Percentiles rank a stretch among this genome's conserved stretches.
Evolutionary conservation across 35 echinoderm and acorn worm genomes (phyloP).

Genomic region (Apostichopus parvimensis): DNA sequence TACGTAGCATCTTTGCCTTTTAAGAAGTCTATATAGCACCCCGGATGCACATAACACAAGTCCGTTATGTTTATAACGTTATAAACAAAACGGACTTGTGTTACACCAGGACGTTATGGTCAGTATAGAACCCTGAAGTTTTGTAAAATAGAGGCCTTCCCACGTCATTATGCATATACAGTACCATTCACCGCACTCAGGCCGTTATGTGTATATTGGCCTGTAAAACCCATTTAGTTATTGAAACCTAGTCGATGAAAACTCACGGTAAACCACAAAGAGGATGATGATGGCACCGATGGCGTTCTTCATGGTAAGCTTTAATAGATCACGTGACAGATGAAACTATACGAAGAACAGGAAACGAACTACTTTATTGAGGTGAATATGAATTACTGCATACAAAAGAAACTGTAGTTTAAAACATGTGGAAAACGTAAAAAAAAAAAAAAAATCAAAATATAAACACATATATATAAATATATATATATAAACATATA

Average conservation of each 20-base stretch:
- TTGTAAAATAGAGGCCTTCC: not conserved
- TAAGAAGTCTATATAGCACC: not conserved
- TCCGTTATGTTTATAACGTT: not conserved
- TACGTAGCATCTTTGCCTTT: too few species aligned
- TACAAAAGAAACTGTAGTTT: not conserved
- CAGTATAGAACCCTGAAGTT: not conserved
- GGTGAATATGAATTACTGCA: not conserved
- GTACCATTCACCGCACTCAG: not conserved
- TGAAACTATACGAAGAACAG: not conserved
- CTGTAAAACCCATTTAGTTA: too few species aligned
- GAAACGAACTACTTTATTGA: not conserved
- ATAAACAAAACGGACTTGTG: not conserved
- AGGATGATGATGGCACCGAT: slow-evolving; percentile 19
- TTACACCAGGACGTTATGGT: not conserved
- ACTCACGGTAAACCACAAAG: slow-evolving; percentile 24
- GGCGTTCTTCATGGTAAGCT: slow-evolving; percentile 18
- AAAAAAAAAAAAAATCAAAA: not conserved
- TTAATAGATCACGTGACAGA: not conserved
- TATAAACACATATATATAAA: not conserved
- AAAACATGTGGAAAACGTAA: not conserved
- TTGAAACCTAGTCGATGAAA: too few species aligned
- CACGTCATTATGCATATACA: not conserved
- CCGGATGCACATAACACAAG: not conserved
- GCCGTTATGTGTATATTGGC: too few species aligned
- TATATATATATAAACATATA: not conserved